Evolutionary conservation across 2,797 vertebrate species (phyloP).

Genomic region (Sphaeramia orbicularis): DNA sequence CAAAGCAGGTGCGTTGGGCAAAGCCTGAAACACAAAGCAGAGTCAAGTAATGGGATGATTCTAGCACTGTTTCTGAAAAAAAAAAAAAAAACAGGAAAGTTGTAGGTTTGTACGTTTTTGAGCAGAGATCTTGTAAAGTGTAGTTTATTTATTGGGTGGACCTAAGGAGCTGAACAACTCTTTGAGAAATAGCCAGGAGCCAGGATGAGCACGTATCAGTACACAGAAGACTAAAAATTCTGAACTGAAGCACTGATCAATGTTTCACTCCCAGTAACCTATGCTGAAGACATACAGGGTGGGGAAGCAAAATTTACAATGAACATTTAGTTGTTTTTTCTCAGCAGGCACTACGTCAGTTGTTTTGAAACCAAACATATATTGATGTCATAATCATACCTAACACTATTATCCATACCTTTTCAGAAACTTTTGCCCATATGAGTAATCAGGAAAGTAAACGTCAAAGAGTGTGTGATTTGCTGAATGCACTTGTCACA

Average conservation of each 20-base stretch:
- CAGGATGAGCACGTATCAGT: conserved; percentile 1
- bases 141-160: not conserved
- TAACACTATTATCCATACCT: no score
- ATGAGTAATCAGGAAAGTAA: no score
- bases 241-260: not conserved
- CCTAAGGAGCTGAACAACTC: conserved; percentile 6
- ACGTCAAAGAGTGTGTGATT: no score
- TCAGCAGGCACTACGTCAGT: no score
- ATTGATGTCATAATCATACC: no score
- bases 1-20: conserved; percentile 15
- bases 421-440: no score
- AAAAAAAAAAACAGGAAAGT: not conserved
- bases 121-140: conserved; percentile 10
- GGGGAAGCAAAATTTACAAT: no score
- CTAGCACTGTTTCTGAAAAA: not conserved
- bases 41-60: conserved; percentile 11
- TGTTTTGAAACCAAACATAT: no score
- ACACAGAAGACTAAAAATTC: conserved; percentile 4
- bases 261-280: not conserved
- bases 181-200: conserved; percentile 28
- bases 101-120: not conserved
- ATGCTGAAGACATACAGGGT: not conserved
- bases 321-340: no score
- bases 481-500: no score
- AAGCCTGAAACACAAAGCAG: conserved; percentile 6